These are phyloP conservation scores for Pocillopora meandrina DNA, from an alignment of 92 coral and sea anemone species.

Conservation along the genomic window DNA sequence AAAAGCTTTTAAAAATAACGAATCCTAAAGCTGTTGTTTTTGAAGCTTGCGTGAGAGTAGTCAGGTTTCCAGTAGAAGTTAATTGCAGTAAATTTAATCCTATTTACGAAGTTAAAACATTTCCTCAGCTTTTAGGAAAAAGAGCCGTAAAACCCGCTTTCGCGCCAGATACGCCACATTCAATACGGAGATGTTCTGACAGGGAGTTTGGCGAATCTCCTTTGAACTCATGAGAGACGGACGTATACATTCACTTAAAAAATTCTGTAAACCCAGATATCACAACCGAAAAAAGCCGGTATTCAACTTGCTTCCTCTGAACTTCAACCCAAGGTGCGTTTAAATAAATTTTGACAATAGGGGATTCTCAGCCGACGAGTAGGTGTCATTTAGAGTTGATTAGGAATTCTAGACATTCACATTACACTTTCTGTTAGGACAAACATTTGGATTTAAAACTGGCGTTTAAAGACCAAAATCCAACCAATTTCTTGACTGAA, in stretches of 20 bases:
- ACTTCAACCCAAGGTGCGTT: conserved; percentile 6
- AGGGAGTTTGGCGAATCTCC: neutral
- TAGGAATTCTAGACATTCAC: conserved; percentile 30
- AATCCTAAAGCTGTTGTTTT: neutral
- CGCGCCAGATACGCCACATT: neutral
- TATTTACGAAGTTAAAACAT: neutral
- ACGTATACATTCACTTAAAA: conserved; percentile 20
- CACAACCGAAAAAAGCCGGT: neutral
- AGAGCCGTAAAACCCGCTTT: neutral
- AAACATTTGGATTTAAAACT: neutral
- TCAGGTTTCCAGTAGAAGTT: neutral
- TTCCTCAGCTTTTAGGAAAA: neutral
- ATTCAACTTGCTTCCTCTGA: neutral
- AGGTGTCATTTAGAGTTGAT: conserved; percentile 1
- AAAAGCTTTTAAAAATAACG: conserved; percentile 31
- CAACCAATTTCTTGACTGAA: neutral
- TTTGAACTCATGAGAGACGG: neutral
- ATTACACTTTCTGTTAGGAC: neutral
- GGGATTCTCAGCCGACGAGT: neutral
- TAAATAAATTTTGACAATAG: conserved; percentile 4
- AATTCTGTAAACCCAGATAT: neutral
- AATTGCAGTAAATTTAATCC: conserved; percentile 24
- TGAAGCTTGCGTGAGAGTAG: conserved; percentile 29
- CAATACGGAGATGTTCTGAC: neutral
- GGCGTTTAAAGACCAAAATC: neutral